Evolutionary conservation across 2,888 invertebrate genomes (phyloP).

Genomic region (Prosopocoilus inquinatus): DNA sequence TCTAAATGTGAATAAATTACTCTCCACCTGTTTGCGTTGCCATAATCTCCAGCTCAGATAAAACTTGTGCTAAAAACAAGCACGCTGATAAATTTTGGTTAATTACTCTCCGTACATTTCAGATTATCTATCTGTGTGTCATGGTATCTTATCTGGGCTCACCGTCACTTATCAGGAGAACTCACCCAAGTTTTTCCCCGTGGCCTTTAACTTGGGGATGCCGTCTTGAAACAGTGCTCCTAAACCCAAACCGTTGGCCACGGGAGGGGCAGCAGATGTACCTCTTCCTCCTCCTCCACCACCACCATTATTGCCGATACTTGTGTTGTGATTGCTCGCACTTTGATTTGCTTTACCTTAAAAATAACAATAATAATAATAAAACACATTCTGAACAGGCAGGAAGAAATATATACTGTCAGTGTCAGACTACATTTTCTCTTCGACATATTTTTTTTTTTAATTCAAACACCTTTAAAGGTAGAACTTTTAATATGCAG

Average conservation of each 20-base stretch:
- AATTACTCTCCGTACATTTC: neutral
- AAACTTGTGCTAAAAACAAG: too few relatives aligned
- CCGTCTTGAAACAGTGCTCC: slow-evolving; percentile 80
- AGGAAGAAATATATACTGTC: too few relatives aligned
- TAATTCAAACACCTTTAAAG: too few relatives aligned
- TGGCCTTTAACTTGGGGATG: slow-evolving; percentile 77
- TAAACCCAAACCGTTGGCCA: slow-evolving; percentile 50
- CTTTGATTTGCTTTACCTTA: slow-evolving; percentile 7
- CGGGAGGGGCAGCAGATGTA: neutral
- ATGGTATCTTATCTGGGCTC: too few relatives aligned
- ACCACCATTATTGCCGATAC: slow-evolving; percentile 36
- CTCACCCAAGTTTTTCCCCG: slow-evolving; percentile 55
- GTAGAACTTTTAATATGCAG: too few relatives aligned
- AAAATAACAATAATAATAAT: slow-evolving; percentile 1
- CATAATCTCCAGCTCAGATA: too few relatives aligned
- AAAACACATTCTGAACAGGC: neutral
- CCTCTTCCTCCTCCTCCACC: slow-evolving; percentile 8
- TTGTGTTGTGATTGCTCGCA: slow-evolving; percentile 25
- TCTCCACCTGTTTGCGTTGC: too few relatives aligned
- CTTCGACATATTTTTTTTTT: too few relatives aligned
- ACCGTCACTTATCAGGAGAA: neutral
- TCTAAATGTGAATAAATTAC: too few relatives aligned
- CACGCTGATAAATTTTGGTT: neutral
- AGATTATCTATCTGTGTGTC: neutral
- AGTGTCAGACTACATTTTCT: too few relatives aligned